Evolutionary conservation across 2,888 invertebrate species (phyloP), one percentile per base, ranked within the genome.

Genomic region (Pterobdella sp.): DNA sequence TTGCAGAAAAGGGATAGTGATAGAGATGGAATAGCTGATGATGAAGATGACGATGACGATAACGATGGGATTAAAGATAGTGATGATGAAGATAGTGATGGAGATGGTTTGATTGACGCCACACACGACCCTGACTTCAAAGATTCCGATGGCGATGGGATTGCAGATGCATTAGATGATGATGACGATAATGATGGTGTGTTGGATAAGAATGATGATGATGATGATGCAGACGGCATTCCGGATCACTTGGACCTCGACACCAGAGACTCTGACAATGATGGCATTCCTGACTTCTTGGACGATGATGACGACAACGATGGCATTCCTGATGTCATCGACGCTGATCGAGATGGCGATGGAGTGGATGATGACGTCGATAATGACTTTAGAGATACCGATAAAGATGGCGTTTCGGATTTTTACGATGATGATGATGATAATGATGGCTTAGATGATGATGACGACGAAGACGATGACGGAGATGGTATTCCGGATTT

Each of bases 261-360:
- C 42, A 64, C 60, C 35, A 65, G 71, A 42, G 74, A 74, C 35
- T 52, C 70, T 26, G 74, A 74, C 66, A 35, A 52, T 3, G 74
- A 73, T 26, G 73, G 73, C 26, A 26, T 68, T 3, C 73, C 73
- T 7, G 73, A 73, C 42, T 73, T 73, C 42, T 49, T 73, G n/a
- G 73, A 74, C 37, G 42, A n/a, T 22, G 74, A 74, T 26, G 74
- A 74, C 49, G 72, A 74, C 63, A 68, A 68, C 35, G 74, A 74
- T n/a, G 72, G 74, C 37, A 74, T 74, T 37, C 72, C 74, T 10
- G 74, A 74, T 52, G 67, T 42, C 29, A 26, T 56, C 26, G 74
- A 74, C 22, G 74, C 35, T 1, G 74, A 74, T 34, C 36, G 36
- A 22, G 74, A 74, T 31, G 74, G 74, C 22, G 74, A 74, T 63